Evolutionary conservation across 2,113 vertebrate species (phyloP), one percentile per base, ranked within the genome.

Genomic region (Archocentrus centrarchus): DNA sequence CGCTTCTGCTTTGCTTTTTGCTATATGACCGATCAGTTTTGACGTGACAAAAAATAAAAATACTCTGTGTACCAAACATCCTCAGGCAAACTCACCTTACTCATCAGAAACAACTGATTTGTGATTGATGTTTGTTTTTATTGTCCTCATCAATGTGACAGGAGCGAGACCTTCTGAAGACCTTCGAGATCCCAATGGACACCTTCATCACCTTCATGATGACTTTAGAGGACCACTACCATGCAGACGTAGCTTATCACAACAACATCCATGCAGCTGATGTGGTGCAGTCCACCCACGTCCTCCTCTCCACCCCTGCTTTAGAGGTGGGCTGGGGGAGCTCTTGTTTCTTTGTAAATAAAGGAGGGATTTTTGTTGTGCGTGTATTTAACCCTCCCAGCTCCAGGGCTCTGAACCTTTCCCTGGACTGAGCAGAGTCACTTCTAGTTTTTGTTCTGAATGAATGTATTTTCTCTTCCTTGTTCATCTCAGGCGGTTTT

Each of bases 211-310:
- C 97, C 66, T 98, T 97, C 94, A 96, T 98, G 96, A 95, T 98
- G 96, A 98, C 96, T 0, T 93, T 99, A 90, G 98, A 99, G 92
- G 96, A 97, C 9, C 98, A 99, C 92, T 99, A 99, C 94, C 98
- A 94, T 0, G 58, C 93, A 0, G 97, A 98, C 0, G 96, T 98
- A 61, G 96, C 97, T 22, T 99, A 99, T 79, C 98, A 99, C 95
- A 99, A 99, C 95, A 98, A 91, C 94, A 96, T 98, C 62, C 98
- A 99, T 0, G 98, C 98, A 0, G 98, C 98, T 0, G 98, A 99
- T 0, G 98, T 99, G 87, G 96, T 96, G 1, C 98, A 99, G 94
- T 99, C 97, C 86, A 97, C 97, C 0, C 98, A 98, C 0, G 97
- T 98, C 24, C 96, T 99, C 7, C 96, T 98, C 39, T 97, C 97